These are phyloP conservation scores for Spisula solida DNA, from an alignment of 2,888 invertebrate genomes.

Conservation along the genomic window DNA sequence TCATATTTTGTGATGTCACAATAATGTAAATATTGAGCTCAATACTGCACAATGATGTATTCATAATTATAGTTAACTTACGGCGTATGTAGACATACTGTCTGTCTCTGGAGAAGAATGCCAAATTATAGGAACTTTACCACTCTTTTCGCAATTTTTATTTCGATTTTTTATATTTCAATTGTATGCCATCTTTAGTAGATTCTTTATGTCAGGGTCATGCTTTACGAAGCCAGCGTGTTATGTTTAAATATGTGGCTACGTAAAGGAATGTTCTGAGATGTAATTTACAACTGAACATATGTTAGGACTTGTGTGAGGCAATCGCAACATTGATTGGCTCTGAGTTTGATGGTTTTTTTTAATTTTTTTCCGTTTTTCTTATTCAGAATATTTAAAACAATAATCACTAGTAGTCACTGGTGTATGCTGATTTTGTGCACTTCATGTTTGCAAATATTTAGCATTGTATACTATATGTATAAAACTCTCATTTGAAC, in stretches of 20 bases:
- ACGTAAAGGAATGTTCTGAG: no score
- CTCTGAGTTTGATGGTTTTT: no score
- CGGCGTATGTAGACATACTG: background rate
- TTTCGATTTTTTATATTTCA: slow-evolving; percentile 13
- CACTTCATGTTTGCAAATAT: no score
- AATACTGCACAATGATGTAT: background rate
- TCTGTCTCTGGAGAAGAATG: slow-evolving; percentile 13
- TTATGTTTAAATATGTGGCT: background rate
- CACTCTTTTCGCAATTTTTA: background rate
- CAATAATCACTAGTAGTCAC: no score
- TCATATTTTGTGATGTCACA: slow-evolving; percentile 13
- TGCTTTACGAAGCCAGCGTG: background rate
- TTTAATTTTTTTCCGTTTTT: no score
- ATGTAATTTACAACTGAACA: no score
- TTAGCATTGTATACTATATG: no score
- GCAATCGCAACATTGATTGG: no score
- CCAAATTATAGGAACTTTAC: slow-evolving; percentile 22
- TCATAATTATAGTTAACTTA: slow-evolving; percentile 21
- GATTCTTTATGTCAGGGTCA: background rate
- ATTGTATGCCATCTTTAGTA: background rate
- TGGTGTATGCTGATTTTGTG: no score
- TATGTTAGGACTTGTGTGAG: no score
- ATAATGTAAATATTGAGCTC: background rate
- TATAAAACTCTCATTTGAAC: no score
- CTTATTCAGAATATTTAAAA: no score